Conservation (phyloP, 2,888 invertebrate genomes). For the Eustalomyia histrio region DNA sequence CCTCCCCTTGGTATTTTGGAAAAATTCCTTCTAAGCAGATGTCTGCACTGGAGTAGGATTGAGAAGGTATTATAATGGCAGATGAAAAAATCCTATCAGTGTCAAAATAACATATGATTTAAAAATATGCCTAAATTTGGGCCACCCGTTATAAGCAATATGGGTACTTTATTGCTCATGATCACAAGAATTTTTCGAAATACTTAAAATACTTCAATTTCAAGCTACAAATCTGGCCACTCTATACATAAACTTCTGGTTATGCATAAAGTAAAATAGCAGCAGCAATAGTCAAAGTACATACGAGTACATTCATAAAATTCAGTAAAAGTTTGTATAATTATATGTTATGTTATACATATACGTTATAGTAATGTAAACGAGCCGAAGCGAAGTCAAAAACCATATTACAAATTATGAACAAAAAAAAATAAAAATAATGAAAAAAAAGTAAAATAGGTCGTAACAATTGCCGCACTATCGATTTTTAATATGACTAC, state of each 20-base stretch:
- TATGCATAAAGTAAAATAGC: constrained; percentile 14
- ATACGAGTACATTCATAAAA: constrained; percentile 6
- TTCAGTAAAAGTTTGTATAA: constrained; percentile 26
- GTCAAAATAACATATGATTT: no score
- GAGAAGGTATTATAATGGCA: no score
- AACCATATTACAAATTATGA: constrained; percentile 38
- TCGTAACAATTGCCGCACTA: constrained; percentile 65
- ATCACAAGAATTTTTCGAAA: no score
- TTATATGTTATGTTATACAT: constrained; percentile 22
- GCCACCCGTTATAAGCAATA: no score
- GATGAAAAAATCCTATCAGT: no score
- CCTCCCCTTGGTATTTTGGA: no score
- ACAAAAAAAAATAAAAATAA: no score
- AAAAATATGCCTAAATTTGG: no score
- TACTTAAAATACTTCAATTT: background rate
- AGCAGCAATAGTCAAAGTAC: background rate
- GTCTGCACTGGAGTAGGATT: no score
- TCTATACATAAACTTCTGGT: background rate
- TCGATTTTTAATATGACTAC: constrained; percentile 59
- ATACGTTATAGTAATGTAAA: constrained; percentile 42
- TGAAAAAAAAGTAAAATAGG: constrained; percentile 50
- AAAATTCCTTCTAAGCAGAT: no score
- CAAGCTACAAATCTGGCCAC: background rate
- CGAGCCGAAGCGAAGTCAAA: constrained; percentile 54
- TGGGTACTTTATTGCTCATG: no score